Evolutionary conservation across 2,888 invertebrate genomes (phyloP).

Genomic region (Sminthurides aquaticus): DNA sequence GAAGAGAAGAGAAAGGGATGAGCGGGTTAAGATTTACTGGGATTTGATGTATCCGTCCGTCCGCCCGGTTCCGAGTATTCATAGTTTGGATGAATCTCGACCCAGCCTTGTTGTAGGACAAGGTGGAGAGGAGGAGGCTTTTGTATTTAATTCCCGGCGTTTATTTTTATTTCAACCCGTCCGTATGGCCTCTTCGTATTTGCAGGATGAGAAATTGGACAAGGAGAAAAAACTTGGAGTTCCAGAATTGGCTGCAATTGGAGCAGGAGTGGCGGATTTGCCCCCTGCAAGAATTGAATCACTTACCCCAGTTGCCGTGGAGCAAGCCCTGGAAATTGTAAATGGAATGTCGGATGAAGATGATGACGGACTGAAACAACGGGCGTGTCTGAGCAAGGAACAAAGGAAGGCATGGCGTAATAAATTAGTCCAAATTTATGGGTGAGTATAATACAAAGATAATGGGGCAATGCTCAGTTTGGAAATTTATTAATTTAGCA

Average conservation of each 20-base stretch:
- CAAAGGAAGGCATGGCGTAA: constrained; percentile 38
- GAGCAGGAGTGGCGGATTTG: constrained; percentile 34
- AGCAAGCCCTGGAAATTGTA: constrained; percentile 35
- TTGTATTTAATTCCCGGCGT: too few relatives aligned
- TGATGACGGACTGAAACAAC: constrained; percentile 36
- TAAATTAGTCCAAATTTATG: constrained; percentile 33
- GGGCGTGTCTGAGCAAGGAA: constrained; percentile 33
- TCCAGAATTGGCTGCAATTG: constrained; percentile 37
- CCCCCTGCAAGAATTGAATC: constrained; percentile 29
- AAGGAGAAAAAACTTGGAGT: constrained; percentile 29
- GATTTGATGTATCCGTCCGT: too few relatives aligned
- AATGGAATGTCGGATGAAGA: constrained; percentile 40
- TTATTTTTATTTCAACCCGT: too few relatives aligned
- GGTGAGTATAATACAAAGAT: constrained; percentile 15
- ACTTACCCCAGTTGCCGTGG: constrained; percentile 37
- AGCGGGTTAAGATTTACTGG: too few relatives aligned
- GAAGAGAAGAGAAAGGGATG: too few relatives aligned
- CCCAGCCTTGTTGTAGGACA: too few relatives aligned
- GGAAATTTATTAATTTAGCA: not conserved
- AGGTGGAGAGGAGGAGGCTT: too few relatives aligned
- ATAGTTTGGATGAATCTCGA: too few relatives aligned
- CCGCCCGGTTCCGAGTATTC: too few relatives aligned
- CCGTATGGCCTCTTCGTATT: too few relatives aligned
- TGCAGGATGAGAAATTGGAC: constrained; percentile 22
- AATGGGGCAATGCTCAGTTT: not conserved